Evolutionary conservation across 1,140 invertebrate genomes (phyloP), one percentile per base, ranked within the genome.

Genomic region (Popillia japonica): DNA sequence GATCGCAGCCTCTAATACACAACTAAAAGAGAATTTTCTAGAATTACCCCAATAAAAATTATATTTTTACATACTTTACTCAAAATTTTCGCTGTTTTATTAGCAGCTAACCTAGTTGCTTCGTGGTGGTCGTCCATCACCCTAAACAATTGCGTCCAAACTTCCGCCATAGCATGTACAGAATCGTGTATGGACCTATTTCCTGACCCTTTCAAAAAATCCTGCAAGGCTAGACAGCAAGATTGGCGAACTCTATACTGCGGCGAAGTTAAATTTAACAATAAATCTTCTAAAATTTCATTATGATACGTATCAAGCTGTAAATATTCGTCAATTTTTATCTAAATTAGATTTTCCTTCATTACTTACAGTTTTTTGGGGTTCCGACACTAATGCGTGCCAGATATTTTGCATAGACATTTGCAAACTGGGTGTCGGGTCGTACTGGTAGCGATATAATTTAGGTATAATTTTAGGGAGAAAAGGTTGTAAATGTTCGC

Each of bases 91-190:
- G 94, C 91, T 0, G 96, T 94, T 79, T 91, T 90, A 40, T 91
- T 92, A 40, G 96, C 96, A 3, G 94, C 92, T 79, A 91, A 88
- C 77, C 96, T 88, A 0, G 96, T 97, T 23, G 92, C 93, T 85
- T 97, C 96, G 85, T 98, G 97, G 83, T 97, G 95, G 87, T 98
- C 96, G 87, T 98, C 97, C 92, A 96, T 94, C 0, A 98, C 96
- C 41, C 95, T 88, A 83, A 98, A 96, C 41, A 97, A 87, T 84
- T 94, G 93, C 10, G 89, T 89, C 95, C 96, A 97, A 3, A 98
- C 88, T 81, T 93, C 91, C 0, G 91, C 90, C 74, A 96, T 85
- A 42, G 86, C 81, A 75, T 90, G 87, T 34, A 90, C 83, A 48
- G 87, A 88, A 83, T 88, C 85, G 81, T 89, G 83, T 61, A 87